Percentiles rank a stretch among this genome's conserved stretches.
phyloP scores from a whole-genome alignment of 2,113 vertebrate species.

The Struthio camelus region DNA sequence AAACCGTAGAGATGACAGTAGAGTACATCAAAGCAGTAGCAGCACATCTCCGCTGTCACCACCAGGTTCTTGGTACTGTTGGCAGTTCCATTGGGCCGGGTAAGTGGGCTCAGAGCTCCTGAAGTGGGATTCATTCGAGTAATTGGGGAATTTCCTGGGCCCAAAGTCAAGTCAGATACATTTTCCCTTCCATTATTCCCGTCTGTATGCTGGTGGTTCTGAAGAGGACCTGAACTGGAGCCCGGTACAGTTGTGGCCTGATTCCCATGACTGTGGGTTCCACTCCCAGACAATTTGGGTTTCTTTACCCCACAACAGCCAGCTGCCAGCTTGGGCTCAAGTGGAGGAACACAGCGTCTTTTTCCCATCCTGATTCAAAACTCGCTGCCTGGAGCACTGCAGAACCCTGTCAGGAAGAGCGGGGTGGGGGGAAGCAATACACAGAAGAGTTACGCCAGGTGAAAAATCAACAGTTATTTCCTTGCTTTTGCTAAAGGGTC shows the following conservation, averaged over 20 bases:
- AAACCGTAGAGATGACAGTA: constrained; percentile 89
- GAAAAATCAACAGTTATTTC: neutral
- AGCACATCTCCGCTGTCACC: constrained; percentile 88
- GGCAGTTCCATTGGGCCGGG: constrained; percentile 83
- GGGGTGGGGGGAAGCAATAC: neutral
- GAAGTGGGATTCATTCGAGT: constrained; percentile 84
- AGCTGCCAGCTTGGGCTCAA: constrained; percentile 87
- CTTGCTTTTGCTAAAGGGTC: neutral
- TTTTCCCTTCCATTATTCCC: constrained; percentile 82
- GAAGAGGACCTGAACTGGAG: constrained; percentile 83
- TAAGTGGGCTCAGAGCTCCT: constrained; percentile 82
- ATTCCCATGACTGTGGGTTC: constrained; percentile 81
- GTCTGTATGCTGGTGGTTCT: constrained; percentile 86
- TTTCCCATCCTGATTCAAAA: constrained; percentile 86
- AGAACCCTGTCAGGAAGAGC: constrained; percentile 72
- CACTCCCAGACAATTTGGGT: constrained; percentile 82
- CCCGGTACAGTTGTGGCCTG: constrained; percentile 78
- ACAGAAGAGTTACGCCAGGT: constrained; percentile 3
- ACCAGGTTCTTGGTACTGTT: constrained; percentile 84
- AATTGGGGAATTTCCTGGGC: constrained; percentile 80
- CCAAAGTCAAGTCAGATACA: constrained; percentile 82
- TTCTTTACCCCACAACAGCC: constrained; percentile 89
- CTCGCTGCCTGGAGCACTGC: constrained; percentile 75
- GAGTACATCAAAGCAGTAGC: constrained; percentile 88
- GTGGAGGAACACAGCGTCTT: constrained; percentile 86